Conservation (phyloP, 2,113 vertebrate genomes). For the Lepus timidus region DNA sequence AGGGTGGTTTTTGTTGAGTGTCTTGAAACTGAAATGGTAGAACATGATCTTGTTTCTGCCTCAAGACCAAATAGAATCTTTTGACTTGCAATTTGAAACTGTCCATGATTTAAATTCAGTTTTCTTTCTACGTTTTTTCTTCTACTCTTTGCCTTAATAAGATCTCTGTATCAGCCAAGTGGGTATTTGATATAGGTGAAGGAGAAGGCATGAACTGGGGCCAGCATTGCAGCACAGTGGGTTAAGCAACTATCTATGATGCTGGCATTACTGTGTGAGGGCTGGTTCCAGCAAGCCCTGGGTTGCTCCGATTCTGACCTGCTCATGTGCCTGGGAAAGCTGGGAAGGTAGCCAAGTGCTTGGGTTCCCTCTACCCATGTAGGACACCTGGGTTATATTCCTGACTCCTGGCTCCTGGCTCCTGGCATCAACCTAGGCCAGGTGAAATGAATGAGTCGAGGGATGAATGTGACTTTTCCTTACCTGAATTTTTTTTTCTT, state of each 20-base stretch:
- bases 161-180: background rate
- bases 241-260: too few species aligned
- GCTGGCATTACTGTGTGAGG: too few species aligned
- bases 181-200: background rate
- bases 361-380: too few species aligned
- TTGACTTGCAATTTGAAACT: background rate
- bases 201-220: background rate
- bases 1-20: background rate
- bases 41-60: background rate
- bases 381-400: too few species aligned
- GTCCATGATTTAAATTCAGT: background rate
- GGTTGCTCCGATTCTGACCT: too few species aligned
- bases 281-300: too few species aligned
- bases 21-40: background rate
- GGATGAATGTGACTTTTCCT: background rate
- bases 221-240: too few species aligned
- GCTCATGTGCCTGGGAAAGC: too few species aligned
- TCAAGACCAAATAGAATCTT: background rate
- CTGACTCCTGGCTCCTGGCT: too few species aligned
- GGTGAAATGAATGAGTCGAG: background rate
- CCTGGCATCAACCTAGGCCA: too few species aligned
- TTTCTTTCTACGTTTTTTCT: background rate
- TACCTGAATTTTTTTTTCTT: slow-evolving; percentile 64
- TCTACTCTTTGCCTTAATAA: background rate
- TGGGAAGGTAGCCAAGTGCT: too few species aligned